These are phyloP conservation scores for Engraulis encrasicolus DNA, from an alignment of 2,113 vertebrate species.

Conservation along the genomic window DNA sequence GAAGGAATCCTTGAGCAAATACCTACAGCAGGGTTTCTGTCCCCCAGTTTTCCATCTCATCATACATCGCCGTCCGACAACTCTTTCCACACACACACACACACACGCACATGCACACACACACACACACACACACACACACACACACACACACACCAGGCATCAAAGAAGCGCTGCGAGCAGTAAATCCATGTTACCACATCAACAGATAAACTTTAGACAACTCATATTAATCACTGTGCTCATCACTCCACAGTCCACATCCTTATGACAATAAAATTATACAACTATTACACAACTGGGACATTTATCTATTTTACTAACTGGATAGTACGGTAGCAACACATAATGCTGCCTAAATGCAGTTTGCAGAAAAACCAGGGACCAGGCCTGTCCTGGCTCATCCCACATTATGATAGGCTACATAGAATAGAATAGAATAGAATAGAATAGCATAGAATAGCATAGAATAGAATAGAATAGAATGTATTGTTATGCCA, in stretches of 20 bases:
- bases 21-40: conserved; percentile 8
- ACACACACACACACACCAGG: no score
- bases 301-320: neutral
- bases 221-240: neutral
- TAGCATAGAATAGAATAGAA: no score
- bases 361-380: neutral
- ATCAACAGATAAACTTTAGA: neutral
- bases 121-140: no score
- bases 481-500: no score
- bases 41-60: neutral
- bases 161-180: neutral
- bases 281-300: neutral
- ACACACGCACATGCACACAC: no score
- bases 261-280: neutral
- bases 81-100: conserved; percentile 6
- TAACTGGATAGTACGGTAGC: no score
- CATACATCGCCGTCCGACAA: neutral
- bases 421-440: no score
- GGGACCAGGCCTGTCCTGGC: no score
- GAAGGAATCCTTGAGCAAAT: conserved; percentile 11
- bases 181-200: neutral
- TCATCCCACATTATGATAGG: no score
- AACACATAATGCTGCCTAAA: neutral
- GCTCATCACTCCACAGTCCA: neutral
- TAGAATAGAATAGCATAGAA: no score